A percentile compares a stretch with the other conserved stretches of the same genome.
Conservation (phyloP, 2,888 invertebrate species). For the Lagria hirta region DNA sequence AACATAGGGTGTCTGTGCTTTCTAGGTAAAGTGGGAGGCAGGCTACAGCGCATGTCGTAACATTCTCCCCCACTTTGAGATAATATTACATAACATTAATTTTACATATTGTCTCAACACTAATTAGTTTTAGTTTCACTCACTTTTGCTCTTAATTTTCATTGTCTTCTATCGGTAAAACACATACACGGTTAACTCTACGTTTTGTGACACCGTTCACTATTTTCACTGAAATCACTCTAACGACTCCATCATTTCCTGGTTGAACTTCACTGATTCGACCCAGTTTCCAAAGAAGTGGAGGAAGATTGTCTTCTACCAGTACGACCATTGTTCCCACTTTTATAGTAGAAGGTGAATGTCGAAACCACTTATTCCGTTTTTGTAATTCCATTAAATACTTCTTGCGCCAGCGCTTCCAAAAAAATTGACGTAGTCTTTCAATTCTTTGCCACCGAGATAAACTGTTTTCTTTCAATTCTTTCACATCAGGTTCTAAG, state of each 20-base stretch:
- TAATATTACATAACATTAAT: too few relatives aligned
- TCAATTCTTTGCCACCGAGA: constrained; percentile 4
- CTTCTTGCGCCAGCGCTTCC: constrained; percentile 1
- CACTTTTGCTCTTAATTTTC: too few relatives aligned
- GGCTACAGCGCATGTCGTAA: too few relatives aligned
- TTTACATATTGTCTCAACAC: too few relatives aligned
- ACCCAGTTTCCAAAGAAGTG: constrained; percentile 1
- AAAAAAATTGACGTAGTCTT: neutral
- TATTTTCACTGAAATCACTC: neutral
- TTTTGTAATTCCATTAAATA: constrained; percentile 2
- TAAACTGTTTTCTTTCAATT: neutral
- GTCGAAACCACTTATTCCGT: neutral
- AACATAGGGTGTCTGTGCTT: too few relatives aligned
- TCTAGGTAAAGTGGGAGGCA: too few relatives aligned
- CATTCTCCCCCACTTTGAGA: too few relatives aligned
- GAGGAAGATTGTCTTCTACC: constrained; percentile 4
- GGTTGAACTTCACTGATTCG: neutral
- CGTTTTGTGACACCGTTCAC: neutral
- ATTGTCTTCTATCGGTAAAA: neutral
- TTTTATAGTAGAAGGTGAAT: too few relatives aligned
- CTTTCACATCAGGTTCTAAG: neutral
- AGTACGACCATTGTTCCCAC: neutral
- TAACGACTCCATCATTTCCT: constrained; percentile 1
- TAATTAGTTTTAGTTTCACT: too few relatives aligned
- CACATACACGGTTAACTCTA: neutral